Evolutionary conservation across 2,113 vertebrate species (phyloP).

Genomic region (Choloepus hoffmanni): DNA sequence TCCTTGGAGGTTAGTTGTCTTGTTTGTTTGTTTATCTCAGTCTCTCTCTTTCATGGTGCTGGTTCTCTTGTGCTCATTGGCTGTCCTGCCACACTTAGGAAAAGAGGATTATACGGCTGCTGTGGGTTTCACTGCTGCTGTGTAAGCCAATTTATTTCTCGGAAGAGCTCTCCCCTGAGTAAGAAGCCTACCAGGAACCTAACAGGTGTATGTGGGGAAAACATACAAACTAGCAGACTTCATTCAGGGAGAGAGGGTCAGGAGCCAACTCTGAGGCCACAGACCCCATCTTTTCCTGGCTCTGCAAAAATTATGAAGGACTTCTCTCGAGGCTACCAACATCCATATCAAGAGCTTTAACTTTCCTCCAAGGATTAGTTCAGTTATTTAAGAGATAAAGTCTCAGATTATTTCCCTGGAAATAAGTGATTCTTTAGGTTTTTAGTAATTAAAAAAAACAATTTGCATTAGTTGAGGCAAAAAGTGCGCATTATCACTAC

Average conservation of each 20-base stretch:
- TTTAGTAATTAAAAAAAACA: conserved; percentile 8
- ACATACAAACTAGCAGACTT: not conserved
- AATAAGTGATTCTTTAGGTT: conserved; percentile 22
- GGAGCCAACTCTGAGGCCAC: not conserved
- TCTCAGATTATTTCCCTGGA: conserved; percentile 13
- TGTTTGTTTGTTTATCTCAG: not conserved
- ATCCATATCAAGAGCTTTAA: not conserved
- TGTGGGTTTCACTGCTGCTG: not conserved
- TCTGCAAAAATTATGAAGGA: not conserved
- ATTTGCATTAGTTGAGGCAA: not conserved
- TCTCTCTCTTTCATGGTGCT: not conserved
- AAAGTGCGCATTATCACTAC: not conserved
- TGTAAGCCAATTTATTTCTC: not conserved
- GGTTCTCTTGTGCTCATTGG: not conserved
- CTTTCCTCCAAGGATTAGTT: not conserved
- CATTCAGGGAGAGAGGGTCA: not conserved
- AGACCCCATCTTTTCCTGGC: not conserved
- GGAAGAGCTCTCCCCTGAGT: not conserved
- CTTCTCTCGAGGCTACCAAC: not conserved
- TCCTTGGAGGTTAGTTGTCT: not conserved
- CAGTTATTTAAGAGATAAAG: conserved; percentile 16
- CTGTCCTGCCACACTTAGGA: not conserved
- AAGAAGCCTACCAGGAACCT: not conserved
- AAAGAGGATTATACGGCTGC: not conserved
- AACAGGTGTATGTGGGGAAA: not conserved